phyloP scores from a whole-genome alignment of 2,113 vertebrate genomes.

The Xiphias gladius region DNA sequence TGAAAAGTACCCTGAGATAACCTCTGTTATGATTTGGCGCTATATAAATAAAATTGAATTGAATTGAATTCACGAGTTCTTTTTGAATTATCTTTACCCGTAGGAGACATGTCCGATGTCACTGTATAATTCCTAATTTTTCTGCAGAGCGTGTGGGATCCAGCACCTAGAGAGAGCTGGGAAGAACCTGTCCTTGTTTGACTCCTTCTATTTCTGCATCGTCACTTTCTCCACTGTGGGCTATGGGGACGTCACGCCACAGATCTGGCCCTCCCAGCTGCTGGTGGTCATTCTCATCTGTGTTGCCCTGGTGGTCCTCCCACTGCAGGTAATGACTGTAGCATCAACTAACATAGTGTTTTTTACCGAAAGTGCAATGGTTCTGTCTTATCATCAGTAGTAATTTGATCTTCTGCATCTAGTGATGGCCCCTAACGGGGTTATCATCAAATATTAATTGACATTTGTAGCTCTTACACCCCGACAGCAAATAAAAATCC shows the following conservation, averaged over 20 bases:
- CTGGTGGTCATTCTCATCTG: constrained; percentile 99
- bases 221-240: constrained; percentile 99
- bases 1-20: too few relatives aligned
- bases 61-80: too few relatives aligned
- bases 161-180: constrained; percentile 97
- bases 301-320: constrained; percentile 95
- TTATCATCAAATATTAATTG: constrained; percentile 25
- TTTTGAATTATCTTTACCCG: not conserved
- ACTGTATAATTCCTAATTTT: constrained; percentile 15
- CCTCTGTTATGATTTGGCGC: too few relatives aligned
- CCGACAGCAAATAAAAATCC: constrained; percentile 1
- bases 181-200: constrained; percentile 92
- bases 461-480: not conserved
- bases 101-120: not conserved
- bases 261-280: constrained; percentile 98
- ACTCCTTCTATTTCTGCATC: constrained; percentile 98
- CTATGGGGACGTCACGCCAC: constrained; percentile 95
- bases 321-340: constrained; percentile 88
- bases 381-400: not conserved
- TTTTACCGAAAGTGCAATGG: not conserved
- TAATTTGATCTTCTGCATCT: not conserved
- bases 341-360: not conserved
- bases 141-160: constrained; percentile 90
- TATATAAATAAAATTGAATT: too few relatives aligned
- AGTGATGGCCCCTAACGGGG: not conserved